These are phyloP conservation scores for Drosophila rubida DNA, from an alignment of 2,888 invertebrate species.

Conservation along the genomic window DNA sequence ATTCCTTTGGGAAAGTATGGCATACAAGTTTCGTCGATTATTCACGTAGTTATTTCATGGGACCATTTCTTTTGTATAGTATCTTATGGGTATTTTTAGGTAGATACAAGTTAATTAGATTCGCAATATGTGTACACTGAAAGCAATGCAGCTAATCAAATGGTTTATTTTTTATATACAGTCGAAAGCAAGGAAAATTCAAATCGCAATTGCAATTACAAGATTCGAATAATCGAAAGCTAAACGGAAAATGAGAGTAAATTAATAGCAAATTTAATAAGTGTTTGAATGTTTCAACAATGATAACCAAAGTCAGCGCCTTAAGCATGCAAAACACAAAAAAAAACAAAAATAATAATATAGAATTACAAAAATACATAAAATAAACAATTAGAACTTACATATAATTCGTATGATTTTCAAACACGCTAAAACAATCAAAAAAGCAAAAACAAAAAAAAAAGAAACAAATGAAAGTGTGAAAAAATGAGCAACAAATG, in stretches of 20 bases:
- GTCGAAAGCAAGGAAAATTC: background rate
- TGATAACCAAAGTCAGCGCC: constrained; percentile 29
- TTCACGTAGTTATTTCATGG: constrained; percentile 18
- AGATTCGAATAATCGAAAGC: background rate
- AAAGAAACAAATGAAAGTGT: constrained; percentile 11
- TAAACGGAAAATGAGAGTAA: constrained; percentile 9
- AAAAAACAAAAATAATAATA: background rate
- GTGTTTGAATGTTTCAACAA: constrained; percentile 33
- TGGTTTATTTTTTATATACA: background rate
- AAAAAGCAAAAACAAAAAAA: constrained; percentile 35
- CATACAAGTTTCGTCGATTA: too few species aligned
- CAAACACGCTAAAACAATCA: constrained; percentile 64
- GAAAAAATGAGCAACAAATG: constrained; percentile 47
- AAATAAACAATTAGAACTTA: constrained; percentile 25
- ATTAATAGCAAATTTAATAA: constrained; percentile 18
- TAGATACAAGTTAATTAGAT: constrained; percentile 41
- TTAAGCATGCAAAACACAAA: constrained; percentile 28
- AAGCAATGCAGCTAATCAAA: background rate
- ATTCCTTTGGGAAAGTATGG: background rate
- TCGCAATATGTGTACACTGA: constrained; percentile 11
- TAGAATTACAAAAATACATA: constrained; percentile 2
- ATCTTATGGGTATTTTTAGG: constrained; percentile 39
- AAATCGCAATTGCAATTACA: background rate
- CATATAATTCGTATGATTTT: constrained; percentile 30
- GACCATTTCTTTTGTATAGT: constrained; percentile 6